Conservation (phyloP, 2,888 invertebrate species). For the Taenaris catops region DNA sequence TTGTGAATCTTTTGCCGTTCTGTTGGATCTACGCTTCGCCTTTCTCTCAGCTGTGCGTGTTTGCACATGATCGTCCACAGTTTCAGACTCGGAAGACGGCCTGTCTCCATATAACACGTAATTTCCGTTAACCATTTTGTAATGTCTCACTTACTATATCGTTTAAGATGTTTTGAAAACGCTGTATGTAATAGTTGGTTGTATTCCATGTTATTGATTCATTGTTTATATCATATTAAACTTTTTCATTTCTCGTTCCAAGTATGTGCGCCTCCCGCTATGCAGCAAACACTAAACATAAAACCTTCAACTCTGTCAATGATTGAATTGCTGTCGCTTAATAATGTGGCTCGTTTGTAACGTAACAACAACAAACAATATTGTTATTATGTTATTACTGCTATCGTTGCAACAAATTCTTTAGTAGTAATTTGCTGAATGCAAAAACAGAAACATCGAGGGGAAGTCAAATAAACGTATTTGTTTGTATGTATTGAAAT, state of each 20-base stretch:
- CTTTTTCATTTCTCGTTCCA: not conserved
- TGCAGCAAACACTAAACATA: conserved; percentile 3
- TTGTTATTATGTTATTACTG: conserved; percentile 36
- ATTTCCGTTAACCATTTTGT: conserved; percentile 72
- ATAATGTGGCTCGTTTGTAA: conserved; percentile 58
- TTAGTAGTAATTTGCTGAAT: conserved; percentile 40
- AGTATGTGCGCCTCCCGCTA: not conserved
- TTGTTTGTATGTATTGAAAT: no score
- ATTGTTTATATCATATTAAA: not conserved
- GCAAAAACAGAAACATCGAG: conserved; percentile 15
- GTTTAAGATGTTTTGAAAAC: not conserved
- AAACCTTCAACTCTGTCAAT: conserved; percentile 9
- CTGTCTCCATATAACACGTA: conserved; percentile 67
- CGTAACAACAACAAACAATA: no score
- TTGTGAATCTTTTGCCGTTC: conserved; percentile 58
- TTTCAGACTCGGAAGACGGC: conserved; percentile 64
- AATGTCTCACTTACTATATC: not conserved
- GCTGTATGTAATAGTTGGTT: no score
- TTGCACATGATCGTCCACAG: conserved; percentile 64
- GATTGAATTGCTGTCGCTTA: conserved; percentile 43
- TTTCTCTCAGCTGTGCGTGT: conserved; percentile 55
- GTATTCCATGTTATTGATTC: no score
- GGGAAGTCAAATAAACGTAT: no score
- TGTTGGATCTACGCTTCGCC: conserved; percentile 47
- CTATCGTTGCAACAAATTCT: conserved; percentile 47